A percentile compares a stretch with the other conserved stretches of the same genome.
Evolutionary conservation across 2,797 vertebrate species (phyloP).

Genomic region (Enteromius afrohamiltoni): DNA sequence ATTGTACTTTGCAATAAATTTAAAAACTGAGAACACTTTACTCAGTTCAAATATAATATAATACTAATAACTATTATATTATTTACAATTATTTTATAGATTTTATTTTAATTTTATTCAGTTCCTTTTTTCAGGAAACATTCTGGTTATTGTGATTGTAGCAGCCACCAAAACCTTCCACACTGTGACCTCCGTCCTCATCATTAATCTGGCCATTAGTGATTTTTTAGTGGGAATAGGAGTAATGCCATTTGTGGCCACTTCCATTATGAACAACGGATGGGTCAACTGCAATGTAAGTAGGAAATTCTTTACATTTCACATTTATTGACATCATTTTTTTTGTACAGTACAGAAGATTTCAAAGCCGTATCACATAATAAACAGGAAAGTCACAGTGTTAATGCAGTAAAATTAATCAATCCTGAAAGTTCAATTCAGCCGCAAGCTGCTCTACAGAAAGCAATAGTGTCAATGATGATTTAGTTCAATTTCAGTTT

Average conservation of each 20-base stretch:
- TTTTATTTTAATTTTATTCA: not conserved
- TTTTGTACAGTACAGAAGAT: not conserved
- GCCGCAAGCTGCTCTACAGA: not conserved
- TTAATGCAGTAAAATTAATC: not conserved
- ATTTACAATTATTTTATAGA: no score
- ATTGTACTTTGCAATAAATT: not conserved
- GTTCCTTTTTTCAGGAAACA: constrained; percentile 71
- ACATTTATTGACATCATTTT: not conserved
- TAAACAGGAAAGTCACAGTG: not conserved
- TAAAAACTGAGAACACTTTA: not conserved
- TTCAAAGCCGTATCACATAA: not conserved
- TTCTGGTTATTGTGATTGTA: constrained; percentile 81
- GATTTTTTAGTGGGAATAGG: constrained; percentile 82
- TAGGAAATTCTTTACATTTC: constrained; percentile 25
- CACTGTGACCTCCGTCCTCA: constrained; percentile 78
- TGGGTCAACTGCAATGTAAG: constrained; percentile 78
- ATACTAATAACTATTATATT: not conserved
- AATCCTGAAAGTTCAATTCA: not conserved
- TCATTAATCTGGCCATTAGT: constrained; percentile 84
- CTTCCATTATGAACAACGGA: constrained; percentile 77
- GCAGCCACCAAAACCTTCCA: constrained; percentile 81
- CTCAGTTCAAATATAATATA: not conserved
- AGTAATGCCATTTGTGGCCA: constrained; percentile 83
- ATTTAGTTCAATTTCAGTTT: not conserved
- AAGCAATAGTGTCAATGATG: not conserved